Evolutionary conservation across 2,888 invertebrate genomes (phyloP).

Genomic region (Lasioglossum zephyrum): DNA sequence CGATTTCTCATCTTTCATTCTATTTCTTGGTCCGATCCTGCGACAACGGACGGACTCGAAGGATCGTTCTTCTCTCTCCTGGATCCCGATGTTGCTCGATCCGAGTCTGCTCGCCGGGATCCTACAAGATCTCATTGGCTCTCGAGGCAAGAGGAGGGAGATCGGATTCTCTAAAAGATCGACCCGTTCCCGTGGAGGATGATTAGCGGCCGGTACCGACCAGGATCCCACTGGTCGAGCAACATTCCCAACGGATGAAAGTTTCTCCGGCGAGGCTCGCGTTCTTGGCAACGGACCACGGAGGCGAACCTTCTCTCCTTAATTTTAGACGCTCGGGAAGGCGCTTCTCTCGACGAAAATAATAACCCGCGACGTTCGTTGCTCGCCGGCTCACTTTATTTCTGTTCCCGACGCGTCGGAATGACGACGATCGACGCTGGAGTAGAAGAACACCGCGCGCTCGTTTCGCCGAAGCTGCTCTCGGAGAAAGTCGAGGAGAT

Average conservation of each 20-base stretch:
- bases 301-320: background rate
- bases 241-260: slow-evolving; percentile 13
- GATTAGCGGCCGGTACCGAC: background rate
- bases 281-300: background rate
- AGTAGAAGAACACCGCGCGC: background rate
- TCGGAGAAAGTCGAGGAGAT: slow-evolving; percentile 50
- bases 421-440: background rate
- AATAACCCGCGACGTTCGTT: background rate
- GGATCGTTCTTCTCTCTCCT: background rate
- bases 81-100: background rate
- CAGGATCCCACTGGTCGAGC: slow-evolving; percentile 7
- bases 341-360: background rate
- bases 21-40: background rate
- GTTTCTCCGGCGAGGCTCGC: slow-evolving; percentile 2
- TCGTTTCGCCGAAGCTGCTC: background rate
- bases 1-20: no score
- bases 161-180: slow-evolving; percentile 1
- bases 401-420: background rate
- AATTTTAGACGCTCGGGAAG: background rate
- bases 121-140: background rate
- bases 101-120: background rate
- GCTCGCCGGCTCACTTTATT: background rate
- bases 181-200: background rate
- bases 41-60: background rate
- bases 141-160: background rate